A percentile compares a stretch with the other conserved stretches of the same genome.
Evolutionary conservation across 2,797 vertebrate genomes (phyloP).

Genomic region (Mareca penelope): DNA sequence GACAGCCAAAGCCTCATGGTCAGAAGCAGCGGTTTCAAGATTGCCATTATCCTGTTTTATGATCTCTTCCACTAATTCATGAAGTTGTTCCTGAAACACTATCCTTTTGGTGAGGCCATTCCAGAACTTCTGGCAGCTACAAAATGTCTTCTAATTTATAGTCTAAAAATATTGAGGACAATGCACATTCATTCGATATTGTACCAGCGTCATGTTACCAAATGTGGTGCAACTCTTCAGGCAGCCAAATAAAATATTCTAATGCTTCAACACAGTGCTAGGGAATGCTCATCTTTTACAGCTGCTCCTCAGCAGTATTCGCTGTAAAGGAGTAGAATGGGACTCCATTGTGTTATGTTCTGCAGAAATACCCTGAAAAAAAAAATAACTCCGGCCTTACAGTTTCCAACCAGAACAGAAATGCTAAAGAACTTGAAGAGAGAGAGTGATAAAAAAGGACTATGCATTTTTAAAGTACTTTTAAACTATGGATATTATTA

Average conservation of each 20-base stretch:
- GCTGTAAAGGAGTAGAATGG: background rate
- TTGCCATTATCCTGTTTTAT: background rate
- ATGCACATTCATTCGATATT: background rate
- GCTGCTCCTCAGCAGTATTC: background rate
- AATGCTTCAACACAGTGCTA: background rate
- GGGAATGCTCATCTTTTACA: background rate
- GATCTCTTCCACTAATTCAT: background rate
- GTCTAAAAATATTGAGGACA: background rate
- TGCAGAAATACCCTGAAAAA: background rate
- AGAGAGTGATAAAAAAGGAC: background rate
- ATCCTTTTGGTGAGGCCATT: background rate
- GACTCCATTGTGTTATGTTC: background rate
- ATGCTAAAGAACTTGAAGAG: background rate
- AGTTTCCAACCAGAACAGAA: background rate
- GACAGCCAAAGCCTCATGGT: background rate
- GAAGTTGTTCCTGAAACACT: constrained; percentile 15
- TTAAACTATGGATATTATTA: background rate
- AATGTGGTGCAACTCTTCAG: background rate
- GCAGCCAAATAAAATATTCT: background rate
- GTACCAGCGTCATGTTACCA: constrained; percentile 9
- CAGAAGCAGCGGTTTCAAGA: background rate
- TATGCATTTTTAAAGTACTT: background rate
- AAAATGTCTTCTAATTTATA: background rate
- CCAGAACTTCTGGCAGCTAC: constrained; percentile 7
- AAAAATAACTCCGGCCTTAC: background rate